These are phyloP conservation scores for Trimorus sp. DNA, from an alignment of 2,888 invertebrate genomes.

Conservation along the genomic window DNA sequence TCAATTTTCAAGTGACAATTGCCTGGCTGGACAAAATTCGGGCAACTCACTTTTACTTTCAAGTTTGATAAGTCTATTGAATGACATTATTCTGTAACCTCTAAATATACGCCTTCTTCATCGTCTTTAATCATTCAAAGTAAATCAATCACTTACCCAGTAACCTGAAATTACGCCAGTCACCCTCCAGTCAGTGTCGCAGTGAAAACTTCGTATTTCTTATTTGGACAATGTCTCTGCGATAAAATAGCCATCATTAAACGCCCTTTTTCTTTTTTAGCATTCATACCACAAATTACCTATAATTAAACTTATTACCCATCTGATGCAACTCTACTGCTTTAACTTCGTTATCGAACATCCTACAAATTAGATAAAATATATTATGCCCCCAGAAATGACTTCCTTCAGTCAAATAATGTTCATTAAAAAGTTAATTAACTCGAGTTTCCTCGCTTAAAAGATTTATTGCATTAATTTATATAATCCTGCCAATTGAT, in stretches of 20 bases:
- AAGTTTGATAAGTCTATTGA: conserved; percentile 82
- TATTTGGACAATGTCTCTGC: conserved; percentile 6
- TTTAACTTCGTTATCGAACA: too few species aligned
- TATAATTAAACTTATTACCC: too few species aligned
- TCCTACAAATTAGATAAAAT: too few species aligned
- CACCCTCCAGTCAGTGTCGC: conserved; percentile 76
- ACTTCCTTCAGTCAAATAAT: too few species aligned
- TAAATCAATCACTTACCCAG: conserved; percentile 81
- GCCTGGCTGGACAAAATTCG: neutral
- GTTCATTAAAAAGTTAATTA: too few species aligned
- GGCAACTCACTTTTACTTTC: conserved; percentile 67
- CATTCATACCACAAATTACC: too few species aligned
- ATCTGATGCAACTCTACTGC: too few species aligned
- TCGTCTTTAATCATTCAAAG: conserved; percentile 82
- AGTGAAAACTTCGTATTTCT: conserved; percentile 74
- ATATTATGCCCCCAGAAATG: too few species aligned
- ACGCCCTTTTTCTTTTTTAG: too few species aligned
- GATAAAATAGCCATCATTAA: too few species aligned
- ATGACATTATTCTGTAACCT: conserved; percentile 77
- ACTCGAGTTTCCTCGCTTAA: too few species aligned
- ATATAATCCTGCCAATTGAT: neutral
- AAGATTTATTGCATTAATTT: conserved; percentile 1
- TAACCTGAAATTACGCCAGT: conserved; percentile 77
- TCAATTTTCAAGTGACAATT: neutral
- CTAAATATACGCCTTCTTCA: conserved; percentile 66